Conservation (phyloP, 2,888 invertebrate genomes). For the Drosophila prostipennis region DNA sequence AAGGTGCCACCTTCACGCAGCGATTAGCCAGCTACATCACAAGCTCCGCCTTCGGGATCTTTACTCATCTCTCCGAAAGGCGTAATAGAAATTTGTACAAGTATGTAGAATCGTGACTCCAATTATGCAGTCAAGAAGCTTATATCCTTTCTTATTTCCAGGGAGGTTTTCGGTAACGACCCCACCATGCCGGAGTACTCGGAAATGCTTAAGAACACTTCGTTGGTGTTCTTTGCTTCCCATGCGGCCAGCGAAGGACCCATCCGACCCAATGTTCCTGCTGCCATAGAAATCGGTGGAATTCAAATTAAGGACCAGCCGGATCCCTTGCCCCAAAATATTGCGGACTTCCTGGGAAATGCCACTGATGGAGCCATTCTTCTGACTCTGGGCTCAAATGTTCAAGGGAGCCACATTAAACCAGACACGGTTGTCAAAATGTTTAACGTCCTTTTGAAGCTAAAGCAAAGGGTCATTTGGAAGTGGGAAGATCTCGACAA, state of each 20-base stretch:
- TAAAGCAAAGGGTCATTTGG: constrained; percentile 2
- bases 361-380: constrained; percentile 2
- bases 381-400: neutral
- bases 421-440: constrained; percentile 1
- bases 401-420: neutral
- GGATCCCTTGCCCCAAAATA: neutral
- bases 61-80: neutral
- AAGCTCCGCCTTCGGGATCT: constrained; percentile 3
- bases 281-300: neutral
- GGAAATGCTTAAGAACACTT: neutral
- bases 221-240: neutral
- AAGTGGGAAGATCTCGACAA: constrained; percentile 7
- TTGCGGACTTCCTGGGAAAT: neutral
- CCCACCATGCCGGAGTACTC: neutral
- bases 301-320: constrained; percentile 4
- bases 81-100: neutral
- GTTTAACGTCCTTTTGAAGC: neutral
- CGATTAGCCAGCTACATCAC: constrained; percentile 45
- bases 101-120: neutral
- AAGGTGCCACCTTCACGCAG: neutral
- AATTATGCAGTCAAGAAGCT: too few species aligned
- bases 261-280: constrained; percentile 1
- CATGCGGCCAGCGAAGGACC: constrained; percentile 4
- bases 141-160: neutral
- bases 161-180: neutral